Base-by-base conservation (phyloP, 53 echinoderm and acorn worm genomes). In the Holothuria scabra region DNA sequence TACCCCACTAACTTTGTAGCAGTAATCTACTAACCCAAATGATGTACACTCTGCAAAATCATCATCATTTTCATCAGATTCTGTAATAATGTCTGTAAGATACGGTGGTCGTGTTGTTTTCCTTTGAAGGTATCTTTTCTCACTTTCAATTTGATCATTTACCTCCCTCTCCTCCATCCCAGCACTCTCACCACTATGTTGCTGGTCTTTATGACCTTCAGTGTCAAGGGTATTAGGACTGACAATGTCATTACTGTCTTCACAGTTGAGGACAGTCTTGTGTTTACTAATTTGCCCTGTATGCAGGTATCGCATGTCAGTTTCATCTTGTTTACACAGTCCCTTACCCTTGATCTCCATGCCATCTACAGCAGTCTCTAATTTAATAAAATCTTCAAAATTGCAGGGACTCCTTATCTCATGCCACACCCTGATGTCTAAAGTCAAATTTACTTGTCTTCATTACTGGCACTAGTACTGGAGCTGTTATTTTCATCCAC, bases 71-170 rank as follows among this genome's bases (percentile, higher is more conserved):
- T 44, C n/a, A 4, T 65, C 86, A 86, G 44, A 80, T 1, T 65
- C 80, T 7, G 79, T 80, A 13, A 41, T 80, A 86, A 46, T 62
- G 0, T 79, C 65, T 49, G 5, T 46, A 4, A 86, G 65, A 41
- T 86, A 60, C 1, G 23, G 41, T 8, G 86, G 79, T 79, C 33
- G 65, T 14, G n/a, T 66, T 65, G 79, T 80, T 11, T 62, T 65
- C 52, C 86, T 79, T 24, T 86, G 79, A 64, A 67, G 86, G 49
- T 79, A 79, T 19, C 66, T 24, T 46, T 63, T 64, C 22, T 12
- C 21, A 26, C 12, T 14, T n/a, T 86, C 76, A 32, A n/a, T 35
- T 28, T 80, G 22, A 61, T 28, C 49, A 14, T 18, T 38, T 13
- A 7, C 5, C 8, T 46, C 38, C 10, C 13, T 69, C 6, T 69